A percentile compares a stretch with the other conserved stretches of the same genome.
phyloP scores from a whole-genome alignment of 2,113 vertebrate genomes.

The Amblyornis subalaris region DNA sequence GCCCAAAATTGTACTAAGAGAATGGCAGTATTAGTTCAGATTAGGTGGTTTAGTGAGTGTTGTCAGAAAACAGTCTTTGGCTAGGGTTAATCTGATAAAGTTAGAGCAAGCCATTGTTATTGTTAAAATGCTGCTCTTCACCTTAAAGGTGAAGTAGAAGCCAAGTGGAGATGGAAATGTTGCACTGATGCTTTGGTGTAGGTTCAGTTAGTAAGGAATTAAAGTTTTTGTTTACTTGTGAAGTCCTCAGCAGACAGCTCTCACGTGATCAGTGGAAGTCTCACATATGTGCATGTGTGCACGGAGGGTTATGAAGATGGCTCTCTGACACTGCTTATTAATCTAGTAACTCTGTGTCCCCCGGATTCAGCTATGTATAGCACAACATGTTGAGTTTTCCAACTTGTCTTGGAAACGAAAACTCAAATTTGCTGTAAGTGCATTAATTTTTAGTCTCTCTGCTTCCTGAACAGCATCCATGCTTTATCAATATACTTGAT shows the following conservation, averaged over 20 bases:
- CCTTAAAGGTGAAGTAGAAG: neutral
- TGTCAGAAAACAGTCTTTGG: neutral
- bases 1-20: neutral
- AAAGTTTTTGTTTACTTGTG: neutral
- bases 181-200: neutral
- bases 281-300: accelerated
- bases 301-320: neutral
- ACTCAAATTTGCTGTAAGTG: neutral
- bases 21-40: neutral
- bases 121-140: neutral
- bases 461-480: neutral
- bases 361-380: neutral
- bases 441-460: neutral
- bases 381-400: neutral
- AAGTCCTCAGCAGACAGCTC: neutral
- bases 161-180: neutral
- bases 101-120: neutral
- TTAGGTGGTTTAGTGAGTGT: neutral
- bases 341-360: neutral
- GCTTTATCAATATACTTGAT: neutral
- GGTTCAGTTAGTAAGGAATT: neutral
- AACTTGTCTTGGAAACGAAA: neutral
- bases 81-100: neutral
- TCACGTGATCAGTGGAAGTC: neutral
- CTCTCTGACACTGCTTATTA: neutral